Evolutionary conservation across 1,140 invertebrate species (phyloP).

Genomic region (Scylla paramamosain): DNA sequence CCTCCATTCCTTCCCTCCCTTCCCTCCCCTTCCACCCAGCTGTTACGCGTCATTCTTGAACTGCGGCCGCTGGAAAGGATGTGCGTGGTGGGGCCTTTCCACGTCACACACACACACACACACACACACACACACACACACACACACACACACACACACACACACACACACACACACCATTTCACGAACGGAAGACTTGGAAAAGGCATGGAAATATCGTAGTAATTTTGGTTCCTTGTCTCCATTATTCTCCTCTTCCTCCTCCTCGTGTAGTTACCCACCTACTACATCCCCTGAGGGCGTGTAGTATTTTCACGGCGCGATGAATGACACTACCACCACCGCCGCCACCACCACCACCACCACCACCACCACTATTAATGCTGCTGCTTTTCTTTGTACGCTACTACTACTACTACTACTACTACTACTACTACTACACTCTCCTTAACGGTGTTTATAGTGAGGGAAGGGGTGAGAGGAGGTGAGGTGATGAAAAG

Average conservation of each 20-base stretch:
- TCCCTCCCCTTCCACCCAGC: neutral
- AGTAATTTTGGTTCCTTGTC: neutral
- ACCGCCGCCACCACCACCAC: neutral
- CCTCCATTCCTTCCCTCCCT: too few species aligned
- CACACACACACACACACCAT: too few species aligned
- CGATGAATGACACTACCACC: too few species aligned
- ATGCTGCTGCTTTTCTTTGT: neutral
- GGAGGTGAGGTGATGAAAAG: neutral
- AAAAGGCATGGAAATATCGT: neutral
- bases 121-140: neutral
- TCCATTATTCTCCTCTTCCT: neutral
- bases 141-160: neutral
- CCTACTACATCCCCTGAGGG: neutral
- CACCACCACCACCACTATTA: constrained; percentile 4
- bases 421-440: neutral
- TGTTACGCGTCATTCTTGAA: constrained; percentile 26
- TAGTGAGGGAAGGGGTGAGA: too few species aligned
- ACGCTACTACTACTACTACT: neutral
- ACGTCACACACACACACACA: neutral
- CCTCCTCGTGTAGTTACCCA: neutral
- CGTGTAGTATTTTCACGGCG: too few species aligned
- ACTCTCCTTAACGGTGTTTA: neutral
- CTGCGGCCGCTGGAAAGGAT: neutral
- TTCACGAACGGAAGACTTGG: too few species aligned
- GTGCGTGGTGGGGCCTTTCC: neutral